Percentiles rank a stretch among this genome's conserved stretches.
phyloP scores from a whole-genome alignment of 1,140 invertebrate genomes.

The Antheraea mylitta region DNA sequence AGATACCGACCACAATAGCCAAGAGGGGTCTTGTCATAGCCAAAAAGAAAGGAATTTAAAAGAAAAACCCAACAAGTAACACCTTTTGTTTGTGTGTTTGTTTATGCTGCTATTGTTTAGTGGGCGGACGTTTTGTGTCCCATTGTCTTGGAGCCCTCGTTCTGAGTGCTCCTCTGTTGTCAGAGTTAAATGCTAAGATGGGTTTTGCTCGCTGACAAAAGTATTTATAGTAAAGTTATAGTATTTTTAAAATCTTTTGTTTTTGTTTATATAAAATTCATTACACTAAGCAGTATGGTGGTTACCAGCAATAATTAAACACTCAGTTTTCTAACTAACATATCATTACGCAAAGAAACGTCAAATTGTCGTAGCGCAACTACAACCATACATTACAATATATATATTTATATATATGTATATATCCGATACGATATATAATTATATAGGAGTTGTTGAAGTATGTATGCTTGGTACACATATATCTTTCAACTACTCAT shows the following conservation, averaged over 20 bases:
- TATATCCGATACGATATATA: too few relatives aligned
- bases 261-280: background rate
- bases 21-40: background rate
- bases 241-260: background rate
- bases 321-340: too few relatives aligned
- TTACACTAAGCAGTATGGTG: too few relatives aligned
- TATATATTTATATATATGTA: too few relatives aligned
- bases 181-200: slow-evolving; percentile 6
- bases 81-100: slow-evolving; percentile 11
- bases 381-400: too few relatives aligned
- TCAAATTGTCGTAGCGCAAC: too few relatives aligned
- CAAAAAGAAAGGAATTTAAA: slow-evolving; percentile 11
- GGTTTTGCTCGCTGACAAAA: background rate
- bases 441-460: too few relatives aligned
- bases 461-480: too few relatives aligned
- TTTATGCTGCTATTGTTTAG: slow-evolving; percentile 10
- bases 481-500: too few relatives aligned
- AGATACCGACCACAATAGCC: slow-evolving; percentile 7
- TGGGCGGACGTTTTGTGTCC: slow-evolving; percentile 6
- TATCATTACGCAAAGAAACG: too few relatives aligned
- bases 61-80: slow-evolving; percentile 9
- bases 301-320: too few relatives aligned
- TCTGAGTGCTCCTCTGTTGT: slow-evolving; percentile 5
- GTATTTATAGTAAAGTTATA: background rate
- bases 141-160: slow-evolving; percentile 4